phyloP scores from a whole-genome alignment of 2,113 vertebrate species.

The Crotalus tigris region DNA sequence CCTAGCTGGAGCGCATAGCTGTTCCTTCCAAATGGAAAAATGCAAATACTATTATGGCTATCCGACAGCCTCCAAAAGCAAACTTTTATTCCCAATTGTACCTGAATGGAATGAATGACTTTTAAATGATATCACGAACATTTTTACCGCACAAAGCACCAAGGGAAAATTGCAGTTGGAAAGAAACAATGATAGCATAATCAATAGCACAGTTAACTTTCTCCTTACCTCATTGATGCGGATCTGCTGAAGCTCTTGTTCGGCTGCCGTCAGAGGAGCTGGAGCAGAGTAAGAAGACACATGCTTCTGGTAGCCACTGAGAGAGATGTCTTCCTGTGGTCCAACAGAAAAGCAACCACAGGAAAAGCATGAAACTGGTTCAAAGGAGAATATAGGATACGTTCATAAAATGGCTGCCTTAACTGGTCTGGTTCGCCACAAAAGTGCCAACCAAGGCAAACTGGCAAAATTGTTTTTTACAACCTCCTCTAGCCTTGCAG shows the following conservation, averaged over 20 bases:
- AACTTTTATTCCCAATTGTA: background rate
- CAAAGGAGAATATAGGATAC: background rate
- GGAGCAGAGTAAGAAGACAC: conserved; percentile 84
- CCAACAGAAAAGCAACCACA: background rate
- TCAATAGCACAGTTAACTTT: background rate
- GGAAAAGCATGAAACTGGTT: background rate
- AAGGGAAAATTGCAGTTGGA: background rate
- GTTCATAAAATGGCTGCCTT: background rate
- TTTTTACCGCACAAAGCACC: background rate
- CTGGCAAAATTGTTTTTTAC: background rate
- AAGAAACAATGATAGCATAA: background rate
- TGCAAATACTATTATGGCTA: background rate
- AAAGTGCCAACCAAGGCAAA: background rate
- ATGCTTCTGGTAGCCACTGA: conserved; percentile 91
- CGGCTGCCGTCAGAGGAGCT: conserved; percentile 85
- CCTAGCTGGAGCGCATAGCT: background rate
- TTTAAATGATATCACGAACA: background rate
- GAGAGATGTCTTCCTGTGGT: conserved; percentile 88
- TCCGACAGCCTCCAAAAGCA: background rate
- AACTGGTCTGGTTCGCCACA: background rate
- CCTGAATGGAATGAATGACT: background rate
- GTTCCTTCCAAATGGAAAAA: background rate
- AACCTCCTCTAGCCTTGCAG: background rate
- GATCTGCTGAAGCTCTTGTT: conserved; percentile 91
- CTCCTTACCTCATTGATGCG: conserved; percentile 88